Evolutionary conservation across 2,797 vertebrate species (phyloP).

Genomic region (Cottoperca gobio): DNA sequence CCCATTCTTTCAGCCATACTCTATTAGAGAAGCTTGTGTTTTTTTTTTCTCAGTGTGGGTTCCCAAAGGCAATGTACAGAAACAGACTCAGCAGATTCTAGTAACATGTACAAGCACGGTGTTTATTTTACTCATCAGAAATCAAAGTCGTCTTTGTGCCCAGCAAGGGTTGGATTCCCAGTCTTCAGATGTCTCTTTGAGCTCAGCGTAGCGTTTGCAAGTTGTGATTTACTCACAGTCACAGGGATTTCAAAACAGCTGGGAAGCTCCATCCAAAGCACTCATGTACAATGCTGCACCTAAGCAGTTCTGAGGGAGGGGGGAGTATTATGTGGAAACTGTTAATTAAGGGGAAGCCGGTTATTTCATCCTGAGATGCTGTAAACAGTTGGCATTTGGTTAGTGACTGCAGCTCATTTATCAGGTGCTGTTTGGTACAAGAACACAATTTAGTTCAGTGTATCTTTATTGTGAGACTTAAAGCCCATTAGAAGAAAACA

Average conservation of each 20-base stretch:
- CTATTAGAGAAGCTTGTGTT: slow-evolving; percentile 50
- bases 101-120: slow-evolving; percentile 76
- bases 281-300: slow-evolving; percentile 2
- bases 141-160: slow-evolving; percentile 74
- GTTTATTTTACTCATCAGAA: slow-evolving; percentile 80
- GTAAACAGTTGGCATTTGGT: not conserved
- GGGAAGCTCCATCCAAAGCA: slow-evolving; percentile 17
- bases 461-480: no score
- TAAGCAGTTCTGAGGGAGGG: not conserved
- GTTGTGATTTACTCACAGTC: slow-evolving; percentile 56
- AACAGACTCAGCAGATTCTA: slow-evolving; percentile 79
- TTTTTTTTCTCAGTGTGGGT: slow-evolving; percentile 46
- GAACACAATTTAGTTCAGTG: no score
- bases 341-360: not conserved
- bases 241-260: slow-evolving; percentile 57
- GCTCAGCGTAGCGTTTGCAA: slow-evolving; percentile 57
- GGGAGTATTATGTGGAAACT: not conserved
- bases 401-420: not conserved
- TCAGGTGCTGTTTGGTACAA: not conserved
- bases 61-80: slow-evolving; percentile 67
- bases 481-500: no score
- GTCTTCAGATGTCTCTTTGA: slow-evolving; percentile 55
- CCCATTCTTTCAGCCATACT: slow-evolving; percentile 17
- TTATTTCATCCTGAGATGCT: slow-evolving; percentile 7
- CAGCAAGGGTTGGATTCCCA: slow-evolving; percentile 60